These are phyloP conservation scores for Ophonus ardosiacus DNA, from an alignment of 2,888 invertebrate genomes.

Conservation along the genomic window DNA sequence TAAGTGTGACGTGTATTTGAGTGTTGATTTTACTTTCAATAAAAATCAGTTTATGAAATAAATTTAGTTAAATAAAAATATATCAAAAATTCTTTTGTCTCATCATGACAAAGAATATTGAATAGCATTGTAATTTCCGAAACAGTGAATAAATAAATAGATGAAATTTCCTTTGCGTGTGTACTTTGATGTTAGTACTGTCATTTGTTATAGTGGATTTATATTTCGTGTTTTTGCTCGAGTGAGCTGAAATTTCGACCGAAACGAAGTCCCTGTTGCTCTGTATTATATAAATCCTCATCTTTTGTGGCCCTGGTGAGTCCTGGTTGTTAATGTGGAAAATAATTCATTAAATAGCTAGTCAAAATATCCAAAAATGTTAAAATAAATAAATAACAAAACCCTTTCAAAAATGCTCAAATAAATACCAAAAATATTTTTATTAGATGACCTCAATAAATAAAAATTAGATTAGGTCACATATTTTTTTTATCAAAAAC, in stretches of 20 bases:
- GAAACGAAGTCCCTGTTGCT: constrained; percentile 27
- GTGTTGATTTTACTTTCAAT: too few species aligned
- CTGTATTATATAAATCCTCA: constrained; percentile 27
- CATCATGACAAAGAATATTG: neutral
- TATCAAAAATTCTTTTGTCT: neutral
- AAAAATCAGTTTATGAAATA: too few species aligned
- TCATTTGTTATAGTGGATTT: constrained; percentile 38
- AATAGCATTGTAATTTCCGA: neutral
- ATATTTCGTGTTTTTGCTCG: constrained; percentile 25
- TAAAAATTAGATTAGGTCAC: neutral
- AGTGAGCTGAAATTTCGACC: neutral
- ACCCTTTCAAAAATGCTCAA: constrained; percentile 44
- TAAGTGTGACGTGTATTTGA: too few species aligned
- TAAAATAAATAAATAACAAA: constrained; percentile 36
- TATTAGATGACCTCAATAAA: neutral
- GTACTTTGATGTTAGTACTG: constrained; percentile 24
- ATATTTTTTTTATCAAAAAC: neutral
- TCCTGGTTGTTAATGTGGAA: constrained; percentile 43
- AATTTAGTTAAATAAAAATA: too few species aligned
- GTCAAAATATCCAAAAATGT: constrained; percentile 42
- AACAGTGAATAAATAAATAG: constrained; percentile 42
- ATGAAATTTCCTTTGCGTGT: neutral
- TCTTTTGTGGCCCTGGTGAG: constrained; percentile 39
- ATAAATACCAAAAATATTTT: constrained; percentile 4
- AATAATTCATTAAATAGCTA: constrained; percentile 43